Percentiles rank a stretch among this genome's conserved stretches.
These are phyloP conservation scores for Oryzaephilus surinamensis DNA, from an alignment of 1,140 invertebrate species.

Conservation along the genomic window DNA sequence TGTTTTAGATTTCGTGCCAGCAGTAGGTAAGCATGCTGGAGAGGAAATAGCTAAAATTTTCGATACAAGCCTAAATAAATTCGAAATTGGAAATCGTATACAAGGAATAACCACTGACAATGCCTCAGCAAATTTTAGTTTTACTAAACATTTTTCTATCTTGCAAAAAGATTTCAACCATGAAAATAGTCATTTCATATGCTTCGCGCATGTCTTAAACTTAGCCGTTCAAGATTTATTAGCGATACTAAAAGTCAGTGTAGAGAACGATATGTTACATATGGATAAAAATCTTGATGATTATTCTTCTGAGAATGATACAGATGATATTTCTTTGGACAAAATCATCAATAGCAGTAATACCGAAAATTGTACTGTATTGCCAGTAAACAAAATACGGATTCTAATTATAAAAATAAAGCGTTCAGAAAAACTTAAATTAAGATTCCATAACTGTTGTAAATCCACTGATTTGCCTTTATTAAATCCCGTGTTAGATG, in stretches of 20 bases:
- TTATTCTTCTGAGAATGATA: slow-evolving; percentile 18
- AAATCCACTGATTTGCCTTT: slow-evolving; percentile 19
- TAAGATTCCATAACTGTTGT: slow-evolving; percentile 27
- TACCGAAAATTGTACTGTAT: no score
- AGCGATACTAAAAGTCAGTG: no score
- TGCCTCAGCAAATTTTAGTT: slow-evolving; percentile 19
- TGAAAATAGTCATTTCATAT: not conserved
- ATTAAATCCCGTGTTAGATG: slow-evolving; percentile 10
- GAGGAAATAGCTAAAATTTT: slow-evolving; percentile 31
- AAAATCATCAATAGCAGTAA: slow-evolving; percentile 20
- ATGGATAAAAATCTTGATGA: slow-evolving; percentile 14
- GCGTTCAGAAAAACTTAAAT: slow-evolving; percentile 24
- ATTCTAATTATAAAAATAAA: slow-evolving; percentile 27
- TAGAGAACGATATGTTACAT: not conserved
- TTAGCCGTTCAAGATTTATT: not conserved
- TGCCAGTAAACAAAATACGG: no score
- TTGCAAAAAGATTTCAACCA: not conserved
- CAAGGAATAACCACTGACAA: slow-evolving; percentile 16
- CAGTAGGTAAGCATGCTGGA: slow-evolving; percentile 27
- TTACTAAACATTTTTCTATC: slow-evolving; percentile 10
- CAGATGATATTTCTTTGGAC: slow-evolving; percentile 21
- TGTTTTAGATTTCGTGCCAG: slow-evolving; percentile 32
- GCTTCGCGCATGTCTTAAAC: not conserved
- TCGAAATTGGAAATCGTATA: slow-evolving; percentile 26
- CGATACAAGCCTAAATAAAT: slow-evolving; percentile 21